These are phyloP conservation scores for Schizaphis graminum DNA, from an alignment of 2,888 invertebrate species.

Conservation along the genomic window DNA sequence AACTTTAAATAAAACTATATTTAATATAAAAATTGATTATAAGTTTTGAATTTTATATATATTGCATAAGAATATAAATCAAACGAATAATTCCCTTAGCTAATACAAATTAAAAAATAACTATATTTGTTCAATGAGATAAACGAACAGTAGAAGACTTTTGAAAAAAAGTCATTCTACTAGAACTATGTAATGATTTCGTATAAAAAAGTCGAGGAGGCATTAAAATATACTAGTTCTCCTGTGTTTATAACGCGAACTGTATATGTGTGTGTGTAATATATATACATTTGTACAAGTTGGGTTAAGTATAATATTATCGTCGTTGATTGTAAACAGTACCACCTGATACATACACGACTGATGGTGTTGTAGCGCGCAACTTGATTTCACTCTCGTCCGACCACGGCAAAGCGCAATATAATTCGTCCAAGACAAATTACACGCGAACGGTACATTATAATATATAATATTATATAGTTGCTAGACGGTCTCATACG, in stretches of 20 bases:
- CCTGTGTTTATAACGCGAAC: not conserved
- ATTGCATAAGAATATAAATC: no score
- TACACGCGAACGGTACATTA: conserved; percentile 8
- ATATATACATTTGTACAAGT: not conserved
- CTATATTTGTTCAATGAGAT: no score
- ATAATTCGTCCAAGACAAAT: conserved; percentile 42
- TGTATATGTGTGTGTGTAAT: not conserved
- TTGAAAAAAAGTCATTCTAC: not conserved
- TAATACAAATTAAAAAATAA: no score
- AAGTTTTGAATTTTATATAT: not conserved
- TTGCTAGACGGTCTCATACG: not conserved
- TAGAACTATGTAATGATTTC: not conserved
- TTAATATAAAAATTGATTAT: not conserved
- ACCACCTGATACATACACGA: not conserved
- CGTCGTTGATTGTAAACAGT: not conserved
- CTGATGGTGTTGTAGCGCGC: not conserved
- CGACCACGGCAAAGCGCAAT: not conserved
- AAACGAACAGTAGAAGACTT: not conserved
- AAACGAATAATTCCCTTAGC: no score
- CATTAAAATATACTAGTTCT: not conserved
- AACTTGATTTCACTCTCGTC: conserved; percentile 54
- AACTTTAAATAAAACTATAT: not conserved
- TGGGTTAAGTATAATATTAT: not conserved
- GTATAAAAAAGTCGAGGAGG: not conserved
- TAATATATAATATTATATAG: not conserved